Evolutionary conservation across 2,113 vertebrate species (phyloP), one percentile per base, ranked within the genome.

Genomic region (Spea multiplicata): DNA sequence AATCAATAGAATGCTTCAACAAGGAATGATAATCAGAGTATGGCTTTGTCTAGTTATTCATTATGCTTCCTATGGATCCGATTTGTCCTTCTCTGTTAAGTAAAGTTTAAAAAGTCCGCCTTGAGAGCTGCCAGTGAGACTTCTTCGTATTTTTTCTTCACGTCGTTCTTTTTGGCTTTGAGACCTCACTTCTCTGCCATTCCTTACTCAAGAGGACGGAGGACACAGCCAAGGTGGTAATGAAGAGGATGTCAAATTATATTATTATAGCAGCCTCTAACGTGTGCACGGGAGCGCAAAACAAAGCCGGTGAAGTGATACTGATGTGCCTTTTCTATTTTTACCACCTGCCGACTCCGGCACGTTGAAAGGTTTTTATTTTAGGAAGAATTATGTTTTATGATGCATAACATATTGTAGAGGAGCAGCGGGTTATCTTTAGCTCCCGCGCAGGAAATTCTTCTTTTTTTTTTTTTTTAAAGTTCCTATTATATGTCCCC

Each of bases 171-270:
- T 30, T 30, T 46, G 46, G 71, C 30, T 6, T 66, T 13, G 69
- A 78, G 59, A 66, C 69, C 48, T 71, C 68, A 52, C 44, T 46
- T 46, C 7, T 14, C 70, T 57, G 44, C 76, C 61, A 80, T 80
- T 50, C 16, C 48, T 67, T 44, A 66, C 70, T 66, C 62, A 59
- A 73, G 47, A 73, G 62, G 70, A 67, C 30, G 16, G 76, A 80
- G 52, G 77, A 73, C 71, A 79, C 70, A 55, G 48, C 66, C 70
- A 80, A 80, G 77, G 70, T 73, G 77, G 62, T 73, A 80, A 80
- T 80, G 77, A 80, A 80, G 70, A 73, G 61, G 62, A 80, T 80
- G 77, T 80, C 77, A 80, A 80, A 80, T 80, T 73, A 64, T 80
- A 65, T 80, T 80, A 73, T 80, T 73, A 67, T 73, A 80, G 77